Conservation (phyloP, 2,797 vertebrate genomes). For the Aldrovandia affinis region DNA sequence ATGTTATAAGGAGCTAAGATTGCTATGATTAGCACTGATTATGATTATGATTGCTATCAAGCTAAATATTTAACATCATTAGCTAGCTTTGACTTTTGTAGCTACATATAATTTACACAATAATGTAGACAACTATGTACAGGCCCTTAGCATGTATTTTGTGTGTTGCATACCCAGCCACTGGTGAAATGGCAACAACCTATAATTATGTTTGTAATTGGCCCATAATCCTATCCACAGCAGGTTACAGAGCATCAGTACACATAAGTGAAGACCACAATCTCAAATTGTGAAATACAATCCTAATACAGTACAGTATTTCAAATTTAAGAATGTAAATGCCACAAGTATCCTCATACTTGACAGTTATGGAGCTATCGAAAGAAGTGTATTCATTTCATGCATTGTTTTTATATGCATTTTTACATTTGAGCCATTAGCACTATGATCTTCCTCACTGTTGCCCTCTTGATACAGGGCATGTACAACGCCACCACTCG, state of each 20-base stretch:
- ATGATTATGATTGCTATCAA: too few species aligned
- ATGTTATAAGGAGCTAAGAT: too few species aligned
- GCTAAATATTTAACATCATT: background rate
- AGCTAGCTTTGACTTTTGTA: background rate
- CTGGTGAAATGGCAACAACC: background rate
- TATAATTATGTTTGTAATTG: background rate
- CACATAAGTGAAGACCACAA: background rate
- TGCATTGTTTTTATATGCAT: too few species aligned
- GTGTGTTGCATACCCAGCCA: background rate
- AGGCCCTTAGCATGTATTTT: background rate
- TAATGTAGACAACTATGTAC: too few species aligned
- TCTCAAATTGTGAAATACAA: background rate
- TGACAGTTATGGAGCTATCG: too few species aligned
- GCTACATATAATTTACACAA: too few species aligned
- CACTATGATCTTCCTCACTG: background rate
- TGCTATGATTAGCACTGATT: too few species aligned
- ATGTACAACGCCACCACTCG: slow-evolving; percentile 96
- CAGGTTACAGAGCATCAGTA: background rate
- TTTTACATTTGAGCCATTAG: background rate
- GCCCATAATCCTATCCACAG: background rate
- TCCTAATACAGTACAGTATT: background rate
- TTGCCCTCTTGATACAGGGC: slow-evolving; percentile 71
- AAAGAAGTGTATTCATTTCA: too few species aligned
- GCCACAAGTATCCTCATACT: too few species aligned
- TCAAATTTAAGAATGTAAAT: too few species aligned